Evolutionary conservation across 2,113 vertebrate genomes (phyloP).

Genomic region (Alouatta palliata): DNA sequence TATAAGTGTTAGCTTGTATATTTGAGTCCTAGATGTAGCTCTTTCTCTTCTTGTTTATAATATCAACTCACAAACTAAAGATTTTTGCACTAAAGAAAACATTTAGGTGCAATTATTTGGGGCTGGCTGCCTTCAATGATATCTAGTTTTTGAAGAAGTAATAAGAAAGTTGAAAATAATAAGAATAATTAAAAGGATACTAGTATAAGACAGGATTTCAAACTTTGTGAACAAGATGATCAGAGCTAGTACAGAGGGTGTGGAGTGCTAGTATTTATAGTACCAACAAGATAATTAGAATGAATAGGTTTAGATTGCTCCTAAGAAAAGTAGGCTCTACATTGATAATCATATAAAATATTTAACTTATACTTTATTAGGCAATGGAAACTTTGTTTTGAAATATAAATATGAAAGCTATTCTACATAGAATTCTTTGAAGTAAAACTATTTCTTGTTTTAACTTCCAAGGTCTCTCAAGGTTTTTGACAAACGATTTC

Average conservation of each 20-base stretch:
- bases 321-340: background rate
- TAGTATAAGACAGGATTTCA: background rate
- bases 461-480: background rate
- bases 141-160: slow-evolving; percentile 4
- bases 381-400: background rate
- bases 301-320: background rate
- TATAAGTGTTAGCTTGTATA: background rate
- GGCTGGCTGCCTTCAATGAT: background rate
- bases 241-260: background rate
- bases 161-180: background rate
- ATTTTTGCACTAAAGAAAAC: background rate
- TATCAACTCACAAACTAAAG: slow-evolving; percentile 4
- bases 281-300: background rate
- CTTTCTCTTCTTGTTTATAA: background rate
- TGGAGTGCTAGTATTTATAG: background rate
- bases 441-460: background rate
- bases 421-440: background rate
- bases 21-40: background rate
- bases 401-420: background rate
- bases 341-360: background rate
- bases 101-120: background rate
- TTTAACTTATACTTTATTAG: background rate
- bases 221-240: background rate
- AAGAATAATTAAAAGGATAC: background rate
- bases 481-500: background rate